A percentile compares a stretch with the other conserved stretches of the same genome.
phyloP scores from a whole-genome alignment of 2,797 vertebrate genomes.

The Sarcophilus harrisii region DNA sequence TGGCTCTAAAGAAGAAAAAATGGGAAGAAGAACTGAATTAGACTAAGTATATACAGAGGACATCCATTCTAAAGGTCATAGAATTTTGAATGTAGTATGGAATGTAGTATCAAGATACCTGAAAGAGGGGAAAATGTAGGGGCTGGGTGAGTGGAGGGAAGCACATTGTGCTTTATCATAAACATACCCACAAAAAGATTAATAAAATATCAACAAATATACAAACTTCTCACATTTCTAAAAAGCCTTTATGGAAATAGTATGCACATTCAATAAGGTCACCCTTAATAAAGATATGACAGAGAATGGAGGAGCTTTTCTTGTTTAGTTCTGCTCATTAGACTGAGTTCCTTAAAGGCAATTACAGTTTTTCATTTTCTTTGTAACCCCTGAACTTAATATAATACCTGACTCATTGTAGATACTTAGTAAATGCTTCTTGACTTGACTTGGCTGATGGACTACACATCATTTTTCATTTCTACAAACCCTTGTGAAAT shows the following conservation, averaged over 20 bases:
- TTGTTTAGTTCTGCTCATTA: not conserved
- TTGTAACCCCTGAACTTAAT: not conserved
- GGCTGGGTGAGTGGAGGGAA: not conserved
- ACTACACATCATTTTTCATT: not conserved
- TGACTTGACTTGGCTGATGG: not conserved
- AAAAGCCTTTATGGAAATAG: not conserved
- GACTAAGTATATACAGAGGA: not conserved
- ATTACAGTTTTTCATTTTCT: not conserved
- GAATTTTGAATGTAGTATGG: not conserved
- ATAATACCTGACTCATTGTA: not conserved
- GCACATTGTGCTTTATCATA: not conserved
- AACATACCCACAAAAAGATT: not conserved
- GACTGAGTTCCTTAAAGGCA: not conserved
- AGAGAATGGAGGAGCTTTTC: not conserved
- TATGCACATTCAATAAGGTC: not conserved
- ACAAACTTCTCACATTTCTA: not conserved
- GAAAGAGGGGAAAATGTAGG: not conserved
- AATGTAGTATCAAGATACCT: not conserved
- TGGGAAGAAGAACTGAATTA: not conserved
- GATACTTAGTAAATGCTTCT: not conserved
- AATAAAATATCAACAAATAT: not conserved
- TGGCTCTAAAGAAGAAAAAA: not conserved
- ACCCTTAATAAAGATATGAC: not conserved
- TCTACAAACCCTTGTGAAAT: not conserved
- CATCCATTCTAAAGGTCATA: not conserved